Conservation (phyloP, 1,140 invertebrate genomes). For the Pogonomyrmex californicus region DNA sequence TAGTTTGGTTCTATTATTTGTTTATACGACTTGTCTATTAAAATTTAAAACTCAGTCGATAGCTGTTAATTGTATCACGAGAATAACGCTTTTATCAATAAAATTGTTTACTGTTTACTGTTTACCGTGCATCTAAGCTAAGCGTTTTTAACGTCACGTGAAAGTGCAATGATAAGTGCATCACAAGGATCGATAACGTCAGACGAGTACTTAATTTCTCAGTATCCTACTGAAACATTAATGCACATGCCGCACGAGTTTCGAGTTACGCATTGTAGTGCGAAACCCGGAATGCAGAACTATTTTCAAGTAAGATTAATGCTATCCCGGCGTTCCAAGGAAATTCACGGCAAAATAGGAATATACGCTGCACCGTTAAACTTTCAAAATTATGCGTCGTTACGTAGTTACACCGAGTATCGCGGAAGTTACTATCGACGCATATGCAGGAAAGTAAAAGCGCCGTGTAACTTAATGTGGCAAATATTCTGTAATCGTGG, state of each 20-base stretch:
- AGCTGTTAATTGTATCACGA: not conserved
- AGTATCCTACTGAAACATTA: slow-evolving; percentile 55
- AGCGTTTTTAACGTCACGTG: slow-evolving; percentile 20
- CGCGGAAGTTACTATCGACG: slow-evolving; percentile 56
- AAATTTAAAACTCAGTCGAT: not conserved
- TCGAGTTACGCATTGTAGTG: slow-evolving; percentile 62
- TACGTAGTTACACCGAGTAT: slow-evolving; percentile 61
- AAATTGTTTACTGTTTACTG: not conserved
- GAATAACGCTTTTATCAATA: slow-evolving; percentile 16
- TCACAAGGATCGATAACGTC: slow-evolving; percentile 27
- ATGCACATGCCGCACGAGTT: slow-evolving; percentile 60
- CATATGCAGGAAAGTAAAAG: slow-evolving; percentile 63
- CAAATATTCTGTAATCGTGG: slow-evolving; percentile 54
- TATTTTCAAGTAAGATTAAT: slow-evolving; percentile 66
- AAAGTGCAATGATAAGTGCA: slow-evolving; percentile 28
- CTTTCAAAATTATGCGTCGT: slow-evolving; percentile 65
- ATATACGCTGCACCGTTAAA: slow-evolving; percentile 59
- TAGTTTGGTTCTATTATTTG: not conserved
- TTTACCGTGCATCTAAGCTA: slow-evolving; percentile 7
- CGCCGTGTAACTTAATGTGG: slow-evolving; percentile 56
- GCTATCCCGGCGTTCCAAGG: slow-evolving; percentile 62
- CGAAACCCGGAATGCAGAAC: slow-evolving; percentile 62
- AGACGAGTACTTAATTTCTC: slow-evolving; percentile 56
- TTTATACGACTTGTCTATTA: not conserved
- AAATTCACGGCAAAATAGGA: slow-evolving; percentile 65